Conservation (phyloP, 2,888 invertebrate genomes). For the Macrosoma leucophasiata region DNA sequence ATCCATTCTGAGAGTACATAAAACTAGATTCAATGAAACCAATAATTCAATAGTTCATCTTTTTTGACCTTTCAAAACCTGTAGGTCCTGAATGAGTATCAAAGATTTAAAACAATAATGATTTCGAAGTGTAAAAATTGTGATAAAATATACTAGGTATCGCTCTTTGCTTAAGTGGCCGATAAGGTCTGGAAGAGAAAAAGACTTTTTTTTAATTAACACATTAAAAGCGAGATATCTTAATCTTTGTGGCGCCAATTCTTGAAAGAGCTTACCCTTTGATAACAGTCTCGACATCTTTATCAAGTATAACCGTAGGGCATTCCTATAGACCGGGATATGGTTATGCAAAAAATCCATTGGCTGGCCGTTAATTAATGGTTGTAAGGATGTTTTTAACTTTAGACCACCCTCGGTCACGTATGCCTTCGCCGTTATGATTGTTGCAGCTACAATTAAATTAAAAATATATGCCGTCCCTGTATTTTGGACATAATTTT, state of each 20-base stretch:
- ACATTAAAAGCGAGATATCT: constrained; percentile 66
- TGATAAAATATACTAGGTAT: constrained; percentile 54
- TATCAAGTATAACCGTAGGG: constrained; percentile 55
- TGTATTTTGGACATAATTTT: no score
- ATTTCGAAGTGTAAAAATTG: constrained; percentile 58
- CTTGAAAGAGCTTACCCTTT: constrained; percentile 59
- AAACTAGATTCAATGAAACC: no score
- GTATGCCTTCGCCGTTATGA: no score
- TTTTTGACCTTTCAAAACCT: no score
- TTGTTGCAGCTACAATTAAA: no score
- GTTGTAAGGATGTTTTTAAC: constrained; percentile 35
- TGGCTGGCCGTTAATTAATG: constrained; percentile 44
- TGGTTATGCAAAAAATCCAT: constrained; percentile 63
- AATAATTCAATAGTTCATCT: no score
- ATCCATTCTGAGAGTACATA: no score
- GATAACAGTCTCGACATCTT: constrained; percentile 61
- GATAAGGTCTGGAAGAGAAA: constrained; percentile 55
- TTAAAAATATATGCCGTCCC: no score
- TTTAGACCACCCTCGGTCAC: constrained; percentile 47
- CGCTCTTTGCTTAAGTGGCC: constrained; percentile 59
- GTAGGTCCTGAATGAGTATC: no score
- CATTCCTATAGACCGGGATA: constrained; percentile 47
- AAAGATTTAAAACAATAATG: constrained; percentile 45
- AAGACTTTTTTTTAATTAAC: constrained; percentile 71
- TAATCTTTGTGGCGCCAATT: constrained; percentile 72